Percentiles rank a stretch among this genome's conserved stretches.
phyloP scores from a whole-genome alignment of 2,888 invertebrate genomes.

The Clunio marinus region DNA sequence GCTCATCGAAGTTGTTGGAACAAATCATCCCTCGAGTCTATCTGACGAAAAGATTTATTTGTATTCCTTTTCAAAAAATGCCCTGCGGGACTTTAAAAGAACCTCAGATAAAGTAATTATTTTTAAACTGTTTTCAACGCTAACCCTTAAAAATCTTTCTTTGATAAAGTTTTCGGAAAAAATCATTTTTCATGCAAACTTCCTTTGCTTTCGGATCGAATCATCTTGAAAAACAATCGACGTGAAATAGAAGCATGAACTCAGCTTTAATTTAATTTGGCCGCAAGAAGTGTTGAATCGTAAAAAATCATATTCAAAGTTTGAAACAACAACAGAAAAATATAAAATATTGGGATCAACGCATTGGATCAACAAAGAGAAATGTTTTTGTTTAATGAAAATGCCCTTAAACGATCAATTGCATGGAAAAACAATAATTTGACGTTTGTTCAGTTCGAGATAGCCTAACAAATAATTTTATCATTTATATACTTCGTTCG shows the following conservation, averaged over 20 bases:
- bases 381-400: not conserved
- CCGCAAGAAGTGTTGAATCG: constrained; percentile 37
- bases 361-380: not conserved
- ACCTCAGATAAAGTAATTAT: constrained; percentile 25
- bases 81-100: constrained; percentile 10
- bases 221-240: not conserved
- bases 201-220: not conserved
- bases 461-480: not conserved
- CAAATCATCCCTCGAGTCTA: constrained; percentile 30
- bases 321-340: not conserved
- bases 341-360: not conserved
- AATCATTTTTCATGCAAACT: not conserved
- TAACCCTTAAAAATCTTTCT: constrained; percentile 3
- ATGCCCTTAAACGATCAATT: constrained; percentile 8
- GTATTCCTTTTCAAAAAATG: constrained; percentile 14
- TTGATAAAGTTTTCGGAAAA: not conserved
- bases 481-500: not conserved
- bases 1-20: constrained; percentile 21
- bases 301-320: constrained; percentile 24
- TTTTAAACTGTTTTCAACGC: constrained; percentile 34
- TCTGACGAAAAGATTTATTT: constrained; percentile 33
- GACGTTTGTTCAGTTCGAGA: not conserved
- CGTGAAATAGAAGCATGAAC: not conserved
- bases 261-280: not conserved
- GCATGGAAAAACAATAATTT: too few species aligned